phyloP scores from a whole-genome alignment of 1,140 invertebrate species.

The Drosophila ambigua region DNA sequence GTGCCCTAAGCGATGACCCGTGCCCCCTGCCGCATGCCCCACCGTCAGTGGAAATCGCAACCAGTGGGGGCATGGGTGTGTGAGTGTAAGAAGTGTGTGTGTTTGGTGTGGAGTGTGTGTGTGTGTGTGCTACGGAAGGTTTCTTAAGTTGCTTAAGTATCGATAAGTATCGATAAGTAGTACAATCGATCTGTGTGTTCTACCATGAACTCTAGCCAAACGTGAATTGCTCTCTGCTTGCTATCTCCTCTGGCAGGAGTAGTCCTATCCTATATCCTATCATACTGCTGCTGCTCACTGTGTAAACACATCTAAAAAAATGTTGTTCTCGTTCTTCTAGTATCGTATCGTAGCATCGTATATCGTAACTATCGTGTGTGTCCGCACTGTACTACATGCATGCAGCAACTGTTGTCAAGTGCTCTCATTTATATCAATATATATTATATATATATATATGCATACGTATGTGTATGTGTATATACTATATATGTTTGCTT shows the following conservation, averaged over 20 bases:
- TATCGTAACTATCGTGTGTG: background rate
- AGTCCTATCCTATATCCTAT: background rate
- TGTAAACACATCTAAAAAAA: slow-evolving; percentile 61
- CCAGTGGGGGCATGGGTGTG: slow-evolving; percentile 6
- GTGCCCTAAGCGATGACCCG: slow-evolving; percentile 20
- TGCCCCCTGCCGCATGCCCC: background rate
- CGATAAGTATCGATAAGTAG: slow-evolving; percentile 11
- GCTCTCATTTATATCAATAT: slow-evolving; percentile 19
- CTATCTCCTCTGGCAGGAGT: too few relatives aligned
- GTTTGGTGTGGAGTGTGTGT: slow-evolving; percentile 5
- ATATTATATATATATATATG: slow-evolving; percentile 8
- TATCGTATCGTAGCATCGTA: background rate
- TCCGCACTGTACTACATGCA: slow-evolving; percentile 22
- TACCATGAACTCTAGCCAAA: slow-evolving; percentile 29
- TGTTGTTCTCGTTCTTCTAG: background rate
- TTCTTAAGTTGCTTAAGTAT: slow-evolving; percentile 48
- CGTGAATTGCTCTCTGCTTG: slow-evolving; percentile 5
- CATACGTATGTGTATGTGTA: slow-evolving; percentile 25
- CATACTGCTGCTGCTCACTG: slow-evolving; percentile 1
- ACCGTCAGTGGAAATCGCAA: too few relatives aligned
- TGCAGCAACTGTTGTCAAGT: slow-evolving; percentile 48
- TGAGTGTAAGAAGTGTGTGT: slow-evolving; percentile 6
- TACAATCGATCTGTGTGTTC: slow-evolving; percentile 18
- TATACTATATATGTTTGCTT: slow-evolving; percentile 1
- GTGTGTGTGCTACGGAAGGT: slow-evolving; percentile 57